Evolutionary conservation across 2,888 invertebrate species (phyloP), one percentile per base, ranked within the genome.

Genomic region (Charanyca ferruginea): DNA sequence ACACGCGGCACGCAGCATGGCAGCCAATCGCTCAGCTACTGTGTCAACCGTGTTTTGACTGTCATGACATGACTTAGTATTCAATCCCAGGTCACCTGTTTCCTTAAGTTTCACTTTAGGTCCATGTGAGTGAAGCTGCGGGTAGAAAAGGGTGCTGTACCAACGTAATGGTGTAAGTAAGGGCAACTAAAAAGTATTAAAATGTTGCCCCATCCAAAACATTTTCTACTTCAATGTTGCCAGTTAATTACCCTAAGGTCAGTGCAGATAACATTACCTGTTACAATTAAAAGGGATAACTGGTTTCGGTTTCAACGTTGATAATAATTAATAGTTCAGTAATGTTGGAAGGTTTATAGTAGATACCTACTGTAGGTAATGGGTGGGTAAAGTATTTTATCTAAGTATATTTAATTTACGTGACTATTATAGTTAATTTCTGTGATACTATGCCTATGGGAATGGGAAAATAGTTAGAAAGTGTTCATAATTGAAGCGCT

Each of bases 201-300:
- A 32, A 20, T 32, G 25, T 32, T 61, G 65, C 64, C 66, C 32
- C 49, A 28, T 77, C 64, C 32, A 53, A n/a, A 47, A 38, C 0
- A 2, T 7, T 47, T 47, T n/a, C 11, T 44, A 48, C 23, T 11
- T 53, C 45, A 41, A 55, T 64, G 69, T 74, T 55, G 45, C 71
- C 23, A 52, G 57, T 65, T 75, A 77, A 75, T 77, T 69, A 74
- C 44, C 22, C 18, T 25, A 58, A 77, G 80, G 79, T 79, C 73
- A 68, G 32, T 47, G 44, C 23, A 73, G 85, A 84, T 85, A 83
- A 82, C 82, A 84, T 89, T 87, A 87, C 88, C 86, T 69, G 3
- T 35, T 16, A 81, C 74, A 57, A 72, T 80, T 77, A 70, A 85
- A 80, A 80, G 67, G 87, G 87, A 86, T 88, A 89, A 38, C 18